Base-by-base conservation (phyloP, 2,888 invertebrate genomes). In the Amiota communis region DNA sequence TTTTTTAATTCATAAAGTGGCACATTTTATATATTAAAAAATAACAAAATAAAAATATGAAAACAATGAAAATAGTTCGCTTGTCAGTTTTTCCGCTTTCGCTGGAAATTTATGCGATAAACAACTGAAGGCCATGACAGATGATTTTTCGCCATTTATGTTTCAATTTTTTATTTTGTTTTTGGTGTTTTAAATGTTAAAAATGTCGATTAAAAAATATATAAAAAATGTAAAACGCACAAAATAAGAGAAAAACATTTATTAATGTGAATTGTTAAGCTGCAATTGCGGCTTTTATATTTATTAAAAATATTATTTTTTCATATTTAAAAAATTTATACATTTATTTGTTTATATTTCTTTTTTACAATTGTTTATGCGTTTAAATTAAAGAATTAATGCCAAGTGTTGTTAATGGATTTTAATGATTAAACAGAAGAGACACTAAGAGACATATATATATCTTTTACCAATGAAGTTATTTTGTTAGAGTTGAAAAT, bases 201-300 rank as follows among this genome's bases (percentile, higher is more conserved):
- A 36, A 36, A 36, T 36, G 23, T 23, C 23, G 23, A 23, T 23
- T 23, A 23, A 23, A 23, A 23, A 23, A 23, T 23, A 23, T 23
- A 23, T 23, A 23, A 23, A 23, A 23, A 23, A 23, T 36, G 0
- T 4, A 36, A 36, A 36, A 36, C 8, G n/a, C n/a, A 2, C 36
- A 36, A 36, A 36, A 36, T 6, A 36, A 36, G 36, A 36, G 59
- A 59, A 59, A 15, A 59, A 20, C 12, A 20, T 59, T 59, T 59
- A 59, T 59, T 59, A 59, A 59, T 59, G 59, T 11, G 17, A 59
- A 36, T 36, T 20, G 59, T 59, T 59, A 59, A 59, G 59, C 20
- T 15, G 15, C 59, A 59, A 17, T 59, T 59, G 59, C 20, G 59
- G 59, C 59, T 4, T 15, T n/a, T 17, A 36, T 36, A 36, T 36